Percentiles rank a stretch among this genome's conserved stretches.
These are phyloP conservation scores for Morelia viridis DNA, from an alignment of 2,797 vertebrate genomes.

Conservation along the genomic window DNA sequence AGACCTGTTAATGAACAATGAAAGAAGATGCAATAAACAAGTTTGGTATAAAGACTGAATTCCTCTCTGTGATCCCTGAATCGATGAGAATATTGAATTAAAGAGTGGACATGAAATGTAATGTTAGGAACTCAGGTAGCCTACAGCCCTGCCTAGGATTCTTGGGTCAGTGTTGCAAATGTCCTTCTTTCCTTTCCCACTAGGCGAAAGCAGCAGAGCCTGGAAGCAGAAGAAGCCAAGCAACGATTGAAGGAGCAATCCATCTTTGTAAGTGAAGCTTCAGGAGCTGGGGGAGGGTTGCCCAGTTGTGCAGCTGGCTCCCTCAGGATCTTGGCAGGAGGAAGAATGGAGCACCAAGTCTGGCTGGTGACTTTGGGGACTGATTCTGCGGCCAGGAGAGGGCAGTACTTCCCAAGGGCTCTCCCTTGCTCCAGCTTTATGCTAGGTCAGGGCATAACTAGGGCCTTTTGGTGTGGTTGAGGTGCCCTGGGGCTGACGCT, in stretches of 20 bases:
- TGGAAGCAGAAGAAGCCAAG: slow-evolving; percentile 90
- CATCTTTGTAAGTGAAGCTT: slow-evolving; percentile 80
- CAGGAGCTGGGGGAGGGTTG: not conserved
- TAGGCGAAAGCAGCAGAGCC: slow-evolving; percentile 88
- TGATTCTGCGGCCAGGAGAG: slow-evolving; percentile 5
- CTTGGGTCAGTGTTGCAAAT: not conserved
- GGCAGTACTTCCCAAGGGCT: not conserved
- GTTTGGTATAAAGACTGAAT: not conserved
- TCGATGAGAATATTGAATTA: not conserved
- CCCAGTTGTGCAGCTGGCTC: slow-evolving; percentile 11
- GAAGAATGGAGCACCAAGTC: slow-evolving; percentile 13
- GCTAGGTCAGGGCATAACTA: not conserved
- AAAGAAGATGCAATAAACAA: not conserved
- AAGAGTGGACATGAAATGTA: not conserved
- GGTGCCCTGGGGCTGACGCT: slow-evolving; percentile 42
- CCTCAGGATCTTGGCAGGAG: slow-evolving; percentile 18
- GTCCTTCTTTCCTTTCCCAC: rapidly evolving
- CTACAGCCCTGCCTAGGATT: not conserved
- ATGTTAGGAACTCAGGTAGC: not conserved
- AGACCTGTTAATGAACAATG: not conserved
- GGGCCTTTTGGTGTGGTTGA: slow-evolving; percentile 32
- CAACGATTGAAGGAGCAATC: slow-evolving; percentile 82
- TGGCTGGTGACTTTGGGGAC: not conserved
- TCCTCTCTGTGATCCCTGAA: not conserved
- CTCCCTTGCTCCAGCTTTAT: slow-evolving; percentile 16